Percentiles rank a stretch among this genome's conserved stretches.
phyloP scores from a whole-genome alignment of 2,797 vertebrate species.

The Xiphorhynchus erythropygius region DNA sequence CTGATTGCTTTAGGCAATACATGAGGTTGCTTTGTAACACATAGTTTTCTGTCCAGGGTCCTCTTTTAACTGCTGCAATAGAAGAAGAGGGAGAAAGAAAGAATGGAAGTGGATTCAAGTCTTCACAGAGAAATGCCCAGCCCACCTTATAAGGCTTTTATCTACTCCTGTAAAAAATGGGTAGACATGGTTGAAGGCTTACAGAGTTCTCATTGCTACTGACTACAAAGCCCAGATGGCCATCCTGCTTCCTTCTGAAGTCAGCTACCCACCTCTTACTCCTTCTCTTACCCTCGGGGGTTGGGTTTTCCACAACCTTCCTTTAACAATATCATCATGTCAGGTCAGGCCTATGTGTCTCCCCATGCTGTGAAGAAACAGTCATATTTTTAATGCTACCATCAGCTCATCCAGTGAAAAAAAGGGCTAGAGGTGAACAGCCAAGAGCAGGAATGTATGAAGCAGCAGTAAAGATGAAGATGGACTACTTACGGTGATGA shows the following conservation, averaged over 20 bases:
- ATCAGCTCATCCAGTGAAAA: background rate
- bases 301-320: background rate
- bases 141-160: constrained; percentile 6
- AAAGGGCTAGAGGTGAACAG: background rate
- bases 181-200: background rate
- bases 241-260: background rate
- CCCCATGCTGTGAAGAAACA: background rate
- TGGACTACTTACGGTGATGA: background rate
- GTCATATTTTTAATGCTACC: background rate
- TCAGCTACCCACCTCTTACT: background rate
- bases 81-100: constrained; percentile 13
- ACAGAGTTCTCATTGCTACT: background rate
- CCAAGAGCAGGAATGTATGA: background rate
- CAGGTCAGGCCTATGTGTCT: background rate
- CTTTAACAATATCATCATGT: background rate
- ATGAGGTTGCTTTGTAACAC: constrained; percentile 35
- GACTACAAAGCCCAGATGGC: background rate
- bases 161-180: background rate
- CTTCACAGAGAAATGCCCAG: background rate
- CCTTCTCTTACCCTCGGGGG: background rate
- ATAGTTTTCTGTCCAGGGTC: constrained; percentile 8
- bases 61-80: constrained; percentile 49
- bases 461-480: background rate
- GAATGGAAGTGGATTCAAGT: constrained; percentile 25
- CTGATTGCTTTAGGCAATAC: constrained; percentile 54